phyloP scores from a whole-genome alignment of 2,888 invertebrate species.

The Euzetes globulus region DNA sequence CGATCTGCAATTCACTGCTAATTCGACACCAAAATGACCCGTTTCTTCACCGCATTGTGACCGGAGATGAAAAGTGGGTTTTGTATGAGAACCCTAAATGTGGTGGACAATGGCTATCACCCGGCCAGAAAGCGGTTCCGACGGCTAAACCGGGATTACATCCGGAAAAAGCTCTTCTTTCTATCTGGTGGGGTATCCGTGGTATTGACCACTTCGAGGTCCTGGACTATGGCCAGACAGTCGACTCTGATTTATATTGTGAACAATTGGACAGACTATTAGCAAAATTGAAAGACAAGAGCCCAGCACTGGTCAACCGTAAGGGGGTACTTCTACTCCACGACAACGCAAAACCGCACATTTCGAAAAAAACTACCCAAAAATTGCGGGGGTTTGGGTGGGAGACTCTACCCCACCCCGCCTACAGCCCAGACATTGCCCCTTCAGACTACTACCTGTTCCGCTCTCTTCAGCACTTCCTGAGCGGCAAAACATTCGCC shows the following conservation, averaged over 20 bases:
- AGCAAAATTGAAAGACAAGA: conserved; percentile 23
- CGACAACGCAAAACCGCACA: conserved; percentile 41
- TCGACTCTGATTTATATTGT: conserved; percentile 37
- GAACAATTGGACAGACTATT: conserved; percentile 38
- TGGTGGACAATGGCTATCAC: conserved; percentile 13
- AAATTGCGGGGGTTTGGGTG: conserved; percentile 30
- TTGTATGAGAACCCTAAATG: conserved; percentile 27
- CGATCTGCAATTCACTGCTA: conserved; percentile 18
- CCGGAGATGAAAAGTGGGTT: conserved; percentile 36
- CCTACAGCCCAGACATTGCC: conserved; percentile 40
- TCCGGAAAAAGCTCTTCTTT: background rate
- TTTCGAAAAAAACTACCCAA: conserved; percentile 38
- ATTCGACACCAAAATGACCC: conserved; percentile 13
- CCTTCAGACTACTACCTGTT: conserved; percentile 37
- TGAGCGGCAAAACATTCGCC: background rate
- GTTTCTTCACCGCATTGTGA: conserved; percentile 31
- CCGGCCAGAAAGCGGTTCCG: conserved; percentile 26
- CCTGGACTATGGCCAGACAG: conserved; percentile 35
- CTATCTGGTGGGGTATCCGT: background rate
- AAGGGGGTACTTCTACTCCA: conserved; percentile 38
- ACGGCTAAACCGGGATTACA: background rate
- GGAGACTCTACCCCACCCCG: conserved; percentile 40
- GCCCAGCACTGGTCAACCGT: conserved; percentile 32
- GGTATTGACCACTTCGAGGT: conserved; percentile 38
- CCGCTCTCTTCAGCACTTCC: background rate